Conservation (phyloP, 2,113 vertebrate genomes). For the Embiotoca jacksoni region DNA sequence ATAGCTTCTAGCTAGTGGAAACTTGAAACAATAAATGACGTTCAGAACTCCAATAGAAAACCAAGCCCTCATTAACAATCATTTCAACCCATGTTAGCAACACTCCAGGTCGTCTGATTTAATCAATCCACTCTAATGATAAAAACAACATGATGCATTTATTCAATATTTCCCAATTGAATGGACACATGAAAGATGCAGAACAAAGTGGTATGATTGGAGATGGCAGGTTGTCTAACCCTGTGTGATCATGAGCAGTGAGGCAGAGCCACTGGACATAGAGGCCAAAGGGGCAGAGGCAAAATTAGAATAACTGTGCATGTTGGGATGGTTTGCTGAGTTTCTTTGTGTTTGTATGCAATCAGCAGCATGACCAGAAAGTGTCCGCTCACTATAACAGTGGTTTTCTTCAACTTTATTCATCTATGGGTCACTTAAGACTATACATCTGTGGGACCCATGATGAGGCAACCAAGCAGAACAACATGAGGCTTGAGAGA, state of each 20-base stretch:
- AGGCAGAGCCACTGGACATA: slow-evolving; percentile 15
- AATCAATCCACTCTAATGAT: slow-evolving; percentile 35
- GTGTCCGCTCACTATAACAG: slow-evolving; percentile 58
- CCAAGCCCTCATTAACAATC: slow-evolving; percentile 37
- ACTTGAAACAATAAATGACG: slow-evolving; percentile 5
- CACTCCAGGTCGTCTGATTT: background rate
- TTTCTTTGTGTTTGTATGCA: slow-evolving; percentile 53
- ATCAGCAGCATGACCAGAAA: slow-evolving; percentile 41
- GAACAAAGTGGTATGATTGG: slow-evolving; percentile 39
- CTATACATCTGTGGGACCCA: slow-evolving; percentile 35
- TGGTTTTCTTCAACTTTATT: slow-evolving; percentile 45
- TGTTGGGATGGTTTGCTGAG: slow-evolving; percentile 30
- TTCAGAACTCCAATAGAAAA: slow-evolving; percentile 19
- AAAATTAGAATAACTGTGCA: slow-evolving; percentile 34
- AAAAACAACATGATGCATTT: slow-evolving; percentile 35
- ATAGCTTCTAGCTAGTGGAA: no score
- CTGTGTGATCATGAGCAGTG: slow-evolving; percentile 35
- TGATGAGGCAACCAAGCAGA: slow-evolving; percentile 49
- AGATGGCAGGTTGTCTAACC: slow-evolving; percentile 42
- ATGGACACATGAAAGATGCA: slow-evolving; percentile 38
- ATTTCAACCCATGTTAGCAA: slow-evolving; percentile 46
- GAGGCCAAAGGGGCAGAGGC: slow-evolving; percentile 33
- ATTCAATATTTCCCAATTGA: slow-evolving; percentile 21
- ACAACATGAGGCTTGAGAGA: slow-evolving; percentile 49
- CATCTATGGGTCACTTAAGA: slow-evolving; percentile 46